Conservation (phyloP, 2,113 vertebrate genomes). For the Egretta garzetta region DNA sequence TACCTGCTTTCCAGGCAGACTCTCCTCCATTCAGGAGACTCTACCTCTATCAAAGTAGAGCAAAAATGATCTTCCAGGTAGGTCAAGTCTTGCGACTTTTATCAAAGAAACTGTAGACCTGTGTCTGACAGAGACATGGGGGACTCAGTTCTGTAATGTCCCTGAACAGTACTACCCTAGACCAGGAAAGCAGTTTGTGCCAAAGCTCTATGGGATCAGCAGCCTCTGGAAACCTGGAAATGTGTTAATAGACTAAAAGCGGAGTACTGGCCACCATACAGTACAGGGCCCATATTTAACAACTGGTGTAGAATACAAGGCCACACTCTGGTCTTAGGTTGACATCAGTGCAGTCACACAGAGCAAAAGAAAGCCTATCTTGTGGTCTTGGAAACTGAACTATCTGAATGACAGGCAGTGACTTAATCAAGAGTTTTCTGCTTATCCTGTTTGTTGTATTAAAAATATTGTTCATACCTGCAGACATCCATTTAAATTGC, state of each 20-base stretch:
- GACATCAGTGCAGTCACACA: not conserved
- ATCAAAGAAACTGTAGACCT: not conserved
- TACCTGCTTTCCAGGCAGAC: conserved; percentile 1
- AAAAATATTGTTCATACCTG: conserved; percentile 22
- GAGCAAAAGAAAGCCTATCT: not conserved
- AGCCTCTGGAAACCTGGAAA: conserved; percentile 3
- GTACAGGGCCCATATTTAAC: not conserved
- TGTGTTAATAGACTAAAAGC: not conserved
- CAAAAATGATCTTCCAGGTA: conserved; percentile 22
- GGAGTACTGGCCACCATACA: not conserved
- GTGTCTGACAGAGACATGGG: not conserved
- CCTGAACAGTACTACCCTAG: not conserved
- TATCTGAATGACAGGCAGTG: not conserved
- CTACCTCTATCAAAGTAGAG: not conserved
- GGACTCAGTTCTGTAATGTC: not conserved
- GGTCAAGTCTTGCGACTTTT: not conserved
- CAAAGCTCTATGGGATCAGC: not conserved
- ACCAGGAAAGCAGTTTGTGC: not conserved
- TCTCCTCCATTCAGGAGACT: conserved; percentile 18
- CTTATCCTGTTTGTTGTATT: not conserved
- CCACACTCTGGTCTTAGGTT: not conserved
- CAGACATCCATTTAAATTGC: not conserved
- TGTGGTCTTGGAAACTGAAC: not conserved
- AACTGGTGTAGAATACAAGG: not conserved
- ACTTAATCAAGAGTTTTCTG: not conserved